A percentile compares a stretch with the other conserved stretches of the same genome.
Conservation (phyloP, 35 echinoderm and acorn worm genomes). For the Apostichopus californicus region DNA sequence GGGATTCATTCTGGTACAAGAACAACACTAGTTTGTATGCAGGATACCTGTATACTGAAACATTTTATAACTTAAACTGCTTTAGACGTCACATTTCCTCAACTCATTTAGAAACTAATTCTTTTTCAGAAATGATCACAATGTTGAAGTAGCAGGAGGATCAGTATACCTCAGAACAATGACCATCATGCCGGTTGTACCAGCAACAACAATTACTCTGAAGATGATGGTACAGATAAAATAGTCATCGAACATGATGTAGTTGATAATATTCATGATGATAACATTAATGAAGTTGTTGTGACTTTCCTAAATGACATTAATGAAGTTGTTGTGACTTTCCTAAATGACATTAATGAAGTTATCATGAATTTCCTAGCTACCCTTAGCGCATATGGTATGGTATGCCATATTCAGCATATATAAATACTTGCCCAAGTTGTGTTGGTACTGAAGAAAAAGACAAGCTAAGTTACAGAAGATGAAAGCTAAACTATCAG, state of each 20-base stretch:
- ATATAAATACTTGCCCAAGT: constrained; percentile 32
- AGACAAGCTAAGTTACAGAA: background rate
- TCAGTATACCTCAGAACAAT: too few species aligned
- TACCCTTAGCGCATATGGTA: background rate
- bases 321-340: too few species aligned
- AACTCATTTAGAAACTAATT: background rate
- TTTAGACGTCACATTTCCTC: background rate
- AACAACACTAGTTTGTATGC: background rate
- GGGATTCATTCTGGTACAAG: constrained; percentile 6
- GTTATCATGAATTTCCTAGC: background rate
- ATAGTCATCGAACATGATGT: background rate
- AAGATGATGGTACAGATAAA: too few species aligned
- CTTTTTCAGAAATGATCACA: too few species aligned
- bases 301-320: background rate
- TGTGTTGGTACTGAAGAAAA: background rate
- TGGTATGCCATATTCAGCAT: constrained; percentile 16
- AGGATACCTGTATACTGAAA: background rate
- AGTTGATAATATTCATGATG: background rate
- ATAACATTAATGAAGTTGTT: constrained; percentile 16
- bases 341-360: too few species aligned
- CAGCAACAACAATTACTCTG: too few species aligned
- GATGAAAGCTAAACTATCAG: background rate
- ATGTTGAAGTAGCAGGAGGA: too few species aligned
- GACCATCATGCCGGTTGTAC: too few species aligned
- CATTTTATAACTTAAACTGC: background rate